Evolutionary conservation across 2,797 vertebrate genomes (phyloP).

Genomic region (Emys orbicularis): DNA sequence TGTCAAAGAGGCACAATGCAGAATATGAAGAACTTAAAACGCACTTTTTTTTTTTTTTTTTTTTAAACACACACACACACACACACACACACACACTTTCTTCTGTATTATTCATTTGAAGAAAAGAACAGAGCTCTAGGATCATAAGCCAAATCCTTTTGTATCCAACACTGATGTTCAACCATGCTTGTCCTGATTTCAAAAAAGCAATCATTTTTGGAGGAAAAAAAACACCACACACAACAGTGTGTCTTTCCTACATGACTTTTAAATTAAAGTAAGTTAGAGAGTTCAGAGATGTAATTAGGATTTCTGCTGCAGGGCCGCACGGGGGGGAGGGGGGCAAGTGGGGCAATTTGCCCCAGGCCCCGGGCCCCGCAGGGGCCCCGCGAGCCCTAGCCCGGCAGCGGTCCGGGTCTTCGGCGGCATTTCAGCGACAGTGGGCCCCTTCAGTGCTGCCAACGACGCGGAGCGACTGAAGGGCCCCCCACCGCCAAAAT

Average conservation of each 20-base stretch:
- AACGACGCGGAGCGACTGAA: too few relatives aligned
- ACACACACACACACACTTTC: neutral
- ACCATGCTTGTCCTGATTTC: slow-evolving; percentile 21
- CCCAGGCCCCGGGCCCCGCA: too few relatives aligned
- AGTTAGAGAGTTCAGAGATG: neutral
- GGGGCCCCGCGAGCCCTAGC: too few relatives aligned
- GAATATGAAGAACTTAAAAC: neutral
- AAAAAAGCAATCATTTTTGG: slow-evolving; percentile 7
- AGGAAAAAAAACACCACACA: too few relatives aligned
- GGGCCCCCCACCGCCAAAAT: too few relatives aligned
- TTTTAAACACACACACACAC: neutral
- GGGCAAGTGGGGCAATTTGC: too few relatives aligned
- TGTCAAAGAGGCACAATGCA: neutral
- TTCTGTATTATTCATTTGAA: neutral
- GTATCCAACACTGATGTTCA: neutral
- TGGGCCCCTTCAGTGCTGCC: too few relatives aligned
- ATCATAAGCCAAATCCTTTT: neutral
- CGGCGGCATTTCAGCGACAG: too few relatives aligned
- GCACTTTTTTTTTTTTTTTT: neutral
- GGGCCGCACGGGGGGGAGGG: too few relatives aligned
- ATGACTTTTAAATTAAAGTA: neutral
- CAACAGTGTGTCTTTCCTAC: neutral
- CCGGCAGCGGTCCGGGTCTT: too few relatives aligned
- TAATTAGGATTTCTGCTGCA: rapidly evolving
- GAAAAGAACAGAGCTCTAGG: neutral